phyloP scores from a whole-genome alignment of 2,113 vertebrate species.

The Melanotaenia duboulayi region DNA sequence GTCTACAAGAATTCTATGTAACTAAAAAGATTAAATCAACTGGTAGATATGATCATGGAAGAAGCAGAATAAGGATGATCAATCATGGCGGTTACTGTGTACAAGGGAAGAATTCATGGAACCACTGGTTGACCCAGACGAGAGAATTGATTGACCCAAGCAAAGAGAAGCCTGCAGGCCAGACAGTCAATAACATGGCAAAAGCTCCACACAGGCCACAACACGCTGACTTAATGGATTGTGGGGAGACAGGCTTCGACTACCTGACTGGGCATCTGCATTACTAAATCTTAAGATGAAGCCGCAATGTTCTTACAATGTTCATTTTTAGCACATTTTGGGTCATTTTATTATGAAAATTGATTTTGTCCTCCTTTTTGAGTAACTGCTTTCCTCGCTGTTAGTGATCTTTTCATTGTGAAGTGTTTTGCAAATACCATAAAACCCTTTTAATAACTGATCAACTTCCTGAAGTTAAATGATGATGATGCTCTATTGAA shows the following conservation, averaged over 20 bases:
- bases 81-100: conserved; percentile 34
- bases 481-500: neutral
- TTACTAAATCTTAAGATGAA: conserved; percentile 29
- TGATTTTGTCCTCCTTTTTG: too few relatives aligned
- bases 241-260: conserved; percentile 39
- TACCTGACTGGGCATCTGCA: conserved; percentile 48
- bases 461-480: too few relatives aligned
- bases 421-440: too few relatives aligned
- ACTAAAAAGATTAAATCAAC: conserved; percentile 59
- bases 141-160: conserved; percentile 59
- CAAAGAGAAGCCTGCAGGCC: conserved; percentile 47
- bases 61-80: conserved; percentile 35
- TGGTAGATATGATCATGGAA: conserved; percentile 41
- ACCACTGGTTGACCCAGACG: conserved; percentile 66
- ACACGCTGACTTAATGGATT: conserved; percentile 61
- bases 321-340: too few relatives aligned
- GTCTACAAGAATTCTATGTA: conserved; percentile 35
- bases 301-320: neutral
- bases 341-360: too few relatives aligned
- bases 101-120: conserved; percentile 35
- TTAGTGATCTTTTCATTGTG: too few relatives aligned
- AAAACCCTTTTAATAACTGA: too few relatives aligned
- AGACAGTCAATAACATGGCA: conserved; percentile 61
- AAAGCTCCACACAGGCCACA: conserved; percentile 46
- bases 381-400: too few relatives aligned